phyloP scores from a whole-genome alignment of 2,797 vertebrate genomes.

The Rhynchonycteris naso region DNA sequence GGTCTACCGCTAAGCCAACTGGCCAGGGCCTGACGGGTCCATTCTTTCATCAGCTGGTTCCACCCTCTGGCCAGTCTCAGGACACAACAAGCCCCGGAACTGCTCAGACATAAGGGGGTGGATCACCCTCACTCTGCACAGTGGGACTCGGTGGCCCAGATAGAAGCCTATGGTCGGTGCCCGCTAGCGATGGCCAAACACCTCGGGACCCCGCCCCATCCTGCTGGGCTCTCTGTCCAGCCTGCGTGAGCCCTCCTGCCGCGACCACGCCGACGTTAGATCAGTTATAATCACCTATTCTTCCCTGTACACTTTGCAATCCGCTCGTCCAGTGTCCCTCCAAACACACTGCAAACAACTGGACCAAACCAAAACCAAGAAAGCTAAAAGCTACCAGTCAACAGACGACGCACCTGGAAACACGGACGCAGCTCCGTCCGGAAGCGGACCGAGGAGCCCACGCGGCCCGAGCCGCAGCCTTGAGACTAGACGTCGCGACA shows the following conservation, averaged over 20 bases:
- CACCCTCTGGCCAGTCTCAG: neutral
- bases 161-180: neutral
- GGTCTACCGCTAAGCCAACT: too few species aligned
- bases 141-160: neutral
- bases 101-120: neutral
- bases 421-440: fast-evolving
- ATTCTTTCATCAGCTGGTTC: fast-evolving
- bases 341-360: neutral
- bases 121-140: neutral
- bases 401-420: fast-evolving
- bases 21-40: fast-evolving
- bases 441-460: fast-evolving
- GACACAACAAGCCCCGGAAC: fast-evolving
- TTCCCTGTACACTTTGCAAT: neutral
- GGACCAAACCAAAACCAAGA: neutral
- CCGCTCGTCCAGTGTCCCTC: neutral
- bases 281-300: neutral
- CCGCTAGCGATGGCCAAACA: fast-evolving
- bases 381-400: neutral
- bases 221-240: fast-evolving
- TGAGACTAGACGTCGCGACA: fast-evolving
- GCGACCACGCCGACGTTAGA: fast-evolving
- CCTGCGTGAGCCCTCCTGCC: too few species aligned
- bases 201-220: neutral
- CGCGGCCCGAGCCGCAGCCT: neutral